These are phyloP conservation scores for Neodiprion virginianus DNA, from an alignment of 1,140 invertebrate species.

Conservation along the genomic window DNA sequence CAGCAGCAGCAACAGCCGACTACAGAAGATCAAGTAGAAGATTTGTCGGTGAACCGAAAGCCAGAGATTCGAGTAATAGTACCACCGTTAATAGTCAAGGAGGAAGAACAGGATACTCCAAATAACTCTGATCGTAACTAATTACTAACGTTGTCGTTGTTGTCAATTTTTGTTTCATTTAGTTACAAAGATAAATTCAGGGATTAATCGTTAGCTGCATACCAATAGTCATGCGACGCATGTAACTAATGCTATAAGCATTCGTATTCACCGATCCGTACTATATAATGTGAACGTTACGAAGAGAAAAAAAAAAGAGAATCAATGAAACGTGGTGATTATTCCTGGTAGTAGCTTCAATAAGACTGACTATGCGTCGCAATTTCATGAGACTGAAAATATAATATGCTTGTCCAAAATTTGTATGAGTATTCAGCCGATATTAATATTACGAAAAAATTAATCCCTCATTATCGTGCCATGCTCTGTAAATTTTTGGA, in stretches of 20 bases:
- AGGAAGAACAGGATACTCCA: conserved; percentile 32
- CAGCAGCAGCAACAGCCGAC: conserved; percentile 27
- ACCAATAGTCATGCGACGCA: conserved; percentile 6
- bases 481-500: conserved; percentile 34
- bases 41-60: conserved; percentile 57
- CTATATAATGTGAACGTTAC: conserved; percentile 5
- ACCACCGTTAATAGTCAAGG: conserved; percentile 33
- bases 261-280: background rate
- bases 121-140: conserved; percentile 27
- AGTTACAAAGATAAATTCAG: background rate
- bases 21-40: conserved; percentile 59
- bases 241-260: conserved; percentile 3
- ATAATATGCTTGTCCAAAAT: conserved; percentile 18
- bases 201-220: conserved; percentile 5
- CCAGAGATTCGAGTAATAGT: conserved; percentile 42
- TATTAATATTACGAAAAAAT: background rate
- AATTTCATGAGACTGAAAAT: conserved; percentile 39
- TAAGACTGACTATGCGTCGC: conserved; percentile 41
- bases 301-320: background rate
- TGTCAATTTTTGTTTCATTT: background rate
- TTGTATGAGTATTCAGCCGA: background rate
- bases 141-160: conserved; percentile 14
- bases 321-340: background rate
- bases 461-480: conserved; percentile 19
- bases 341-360: conserved; percentile 11